phyloP scores from a whole-genome alignment of 1,140 invertebrate genomes.

The Drosophila bocqueti region DNA sequence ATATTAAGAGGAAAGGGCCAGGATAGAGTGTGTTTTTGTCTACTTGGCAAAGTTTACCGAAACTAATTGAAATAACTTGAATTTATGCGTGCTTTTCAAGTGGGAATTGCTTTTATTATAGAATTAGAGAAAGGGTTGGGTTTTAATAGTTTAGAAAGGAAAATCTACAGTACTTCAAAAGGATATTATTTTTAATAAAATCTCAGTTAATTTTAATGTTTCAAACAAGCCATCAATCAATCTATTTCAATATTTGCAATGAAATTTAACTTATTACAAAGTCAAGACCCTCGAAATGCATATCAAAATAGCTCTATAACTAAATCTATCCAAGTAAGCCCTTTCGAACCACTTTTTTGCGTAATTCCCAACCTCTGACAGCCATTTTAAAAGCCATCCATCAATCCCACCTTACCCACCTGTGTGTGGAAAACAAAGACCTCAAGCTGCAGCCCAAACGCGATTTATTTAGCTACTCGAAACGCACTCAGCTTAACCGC shows the following conservation, averaged over 20 bases:
- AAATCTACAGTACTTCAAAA: background rate
- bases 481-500: conserved; percentile 52
- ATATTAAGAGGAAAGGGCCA: conserved; percentile 11
- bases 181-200: background rate
- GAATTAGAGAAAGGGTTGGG: background rate
- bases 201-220: too few species aligned
- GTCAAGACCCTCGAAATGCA: background rate
- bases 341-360: conserved; percentile 15
- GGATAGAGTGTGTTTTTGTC: background rate
- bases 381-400: conserved; percentile 30
- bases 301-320: background rate
- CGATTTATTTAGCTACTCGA: conserved; percentile 54
- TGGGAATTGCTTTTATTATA: background rate
- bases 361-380: conserved; percentile 28
- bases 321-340: background rate
- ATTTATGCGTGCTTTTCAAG: background rate
- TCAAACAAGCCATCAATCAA: too few species aligned
- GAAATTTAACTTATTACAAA: background rate
- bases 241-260: background rate
- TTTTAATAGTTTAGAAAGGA: background rate
- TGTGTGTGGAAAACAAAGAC: conserved; percentile 37
- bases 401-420: conserved; percentile 18
- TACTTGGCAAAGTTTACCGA: background rate
- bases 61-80: conserved; percentile 35
- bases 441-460: conserved; percentile 4